phyloP scores from a whole-genome alignment of 2,113 vertebrate genomes.

The Phyllopteryx taeniolatus region DNA sequence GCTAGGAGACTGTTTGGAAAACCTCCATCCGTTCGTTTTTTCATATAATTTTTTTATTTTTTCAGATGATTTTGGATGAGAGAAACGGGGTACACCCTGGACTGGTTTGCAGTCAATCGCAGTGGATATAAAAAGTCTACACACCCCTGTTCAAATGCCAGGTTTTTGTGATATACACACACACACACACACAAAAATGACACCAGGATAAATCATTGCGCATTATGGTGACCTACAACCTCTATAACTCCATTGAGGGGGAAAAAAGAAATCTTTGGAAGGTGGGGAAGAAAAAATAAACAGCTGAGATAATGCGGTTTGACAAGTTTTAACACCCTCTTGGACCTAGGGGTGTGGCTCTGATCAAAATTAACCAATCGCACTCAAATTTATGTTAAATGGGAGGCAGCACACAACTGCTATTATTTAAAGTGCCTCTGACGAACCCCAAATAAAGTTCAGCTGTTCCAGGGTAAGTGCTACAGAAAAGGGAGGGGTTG shows the following conservation, averaged over 20 bases:
- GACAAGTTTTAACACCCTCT: too few species aligned
- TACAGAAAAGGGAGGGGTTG: background rate
- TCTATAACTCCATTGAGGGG: too few species aligned
- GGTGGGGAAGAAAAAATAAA: too few species aligned
- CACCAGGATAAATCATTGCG: too few species aligned
- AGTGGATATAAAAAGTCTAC: too few species aligned
- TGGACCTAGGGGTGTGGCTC: too few species aligned
- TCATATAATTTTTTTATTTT: background rate
- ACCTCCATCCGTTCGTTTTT: background rate
- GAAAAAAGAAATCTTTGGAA: too few species aligned
- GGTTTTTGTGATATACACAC: background rate
- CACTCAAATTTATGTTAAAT: background rate
- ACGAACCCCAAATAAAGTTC: background rate
- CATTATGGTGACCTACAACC: too few species aligned
- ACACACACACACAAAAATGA: too few species aligned
- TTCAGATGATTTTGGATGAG: background rate
- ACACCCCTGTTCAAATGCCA: background rate
- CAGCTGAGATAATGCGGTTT: too few species aligned
- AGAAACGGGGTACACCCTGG: background rate
- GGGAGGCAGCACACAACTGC: too few species aligned
- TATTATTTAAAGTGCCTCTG: background rate
- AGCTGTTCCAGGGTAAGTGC: background rate
- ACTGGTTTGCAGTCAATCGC: too few species aligned
- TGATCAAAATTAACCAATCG: background rate
- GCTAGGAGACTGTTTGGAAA: slow-evolving; percentile 1